Conservation (phyloP, 2,888 invertebrate species). For the Dryococelus australis region DNA sequence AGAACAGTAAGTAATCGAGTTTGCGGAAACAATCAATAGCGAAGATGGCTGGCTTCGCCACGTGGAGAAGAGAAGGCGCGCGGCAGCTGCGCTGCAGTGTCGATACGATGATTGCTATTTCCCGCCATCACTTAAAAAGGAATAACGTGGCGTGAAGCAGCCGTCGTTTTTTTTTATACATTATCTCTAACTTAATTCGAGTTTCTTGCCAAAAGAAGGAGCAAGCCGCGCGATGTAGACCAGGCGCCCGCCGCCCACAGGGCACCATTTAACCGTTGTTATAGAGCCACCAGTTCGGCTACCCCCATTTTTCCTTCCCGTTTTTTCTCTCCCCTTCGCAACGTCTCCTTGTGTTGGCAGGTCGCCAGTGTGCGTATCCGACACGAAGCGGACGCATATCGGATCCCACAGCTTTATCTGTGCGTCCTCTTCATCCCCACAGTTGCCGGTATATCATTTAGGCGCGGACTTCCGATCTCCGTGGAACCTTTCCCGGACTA, state of each 20-base stretch:
- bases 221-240: neutral
- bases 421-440: too few relatives aligned
- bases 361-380: neutral
- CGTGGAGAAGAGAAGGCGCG: neutral
- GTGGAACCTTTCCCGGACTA: too few relatives aligned
- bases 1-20: neutral
- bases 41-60: neutral
- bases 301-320: neutral
- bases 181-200: neutral
- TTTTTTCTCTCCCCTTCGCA: neutral
- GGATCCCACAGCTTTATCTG: neutral
- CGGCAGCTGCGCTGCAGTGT: neutral
- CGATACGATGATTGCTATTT: neutral
- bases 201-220: neutral
- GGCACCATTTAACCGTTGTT: neutral
- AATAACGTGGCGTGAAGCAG: neutral
- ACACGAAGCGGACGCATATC: neutral
- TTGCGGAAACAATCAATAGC: neutral
- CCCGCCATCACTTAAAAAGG: neutral
- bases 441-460: too few relatives aligned
- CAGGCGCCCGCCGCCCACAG: neutral
- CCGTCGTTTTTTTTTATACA: too few relatives aligned
- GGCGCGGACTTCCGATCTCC: too few relatives aligned
- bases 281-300: neutral
- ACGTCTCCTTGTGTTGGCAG: neutral